phyloP scores from a whole-genome alignment of 2,113 vertebrate species.

The Gila orcuttii region DNA sequence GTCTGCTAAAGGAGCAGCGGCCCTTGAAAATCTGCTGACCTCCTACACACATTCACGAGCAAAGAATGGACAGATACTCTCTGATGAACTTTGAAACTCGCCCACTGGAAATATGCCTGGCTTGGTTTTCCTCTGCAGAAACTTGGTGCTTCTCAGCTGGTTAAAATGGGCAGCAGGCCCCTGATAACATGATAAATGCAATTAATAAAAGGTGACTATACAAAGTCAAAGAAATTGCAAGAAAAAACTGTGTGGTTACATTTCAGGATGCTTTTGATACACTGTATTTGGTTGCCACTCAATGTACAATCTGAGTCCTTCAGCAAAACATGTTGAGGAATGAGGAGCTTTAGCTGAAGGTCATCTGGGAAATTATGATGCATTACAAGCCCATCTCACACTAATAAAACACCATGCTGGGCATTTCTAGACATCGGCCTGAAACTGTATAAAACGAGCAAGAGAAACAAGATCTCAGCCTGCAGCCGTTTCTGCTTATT shows the following conservation, averaged over 20 bases:
- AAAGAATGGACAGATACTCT: background rate
- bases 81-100: background rate
- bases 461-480: background rate
- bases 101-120: background rate
- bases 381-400: background rate
- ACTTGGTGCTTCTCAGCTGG: background rate
- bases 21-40: slow-evolving; percentile 3
- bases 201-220: background rate
- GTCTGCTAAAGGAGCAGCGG: slow-evolving; percentile 58
- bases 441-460: background rate
- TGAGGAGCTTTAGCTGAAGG: background rate
- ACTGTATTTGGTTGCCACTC: background rate
- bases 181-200: background rate
- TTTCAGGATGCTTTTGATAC: background rate
- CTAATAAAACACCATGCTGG: slow-evolving; percentile 4
- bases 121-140: background rate
- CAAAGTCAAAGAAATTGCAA: background rate
- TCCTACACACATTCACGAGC: background rate
- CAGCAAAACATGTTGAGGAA: background rate
- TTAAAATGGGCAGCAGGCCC: background rate
- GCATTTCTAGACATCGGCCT: background rate
- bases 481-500: background rate
- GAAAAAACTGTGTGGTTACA: background rate
- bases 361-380: slow-evolving; percentile 7
- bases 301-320: background rate